Evolutionary conservation across 2,888 invertebrate species (phyloP), one percentile per base, ranked within the genome.

Genomic region (Hetaerina titia): DNA sequence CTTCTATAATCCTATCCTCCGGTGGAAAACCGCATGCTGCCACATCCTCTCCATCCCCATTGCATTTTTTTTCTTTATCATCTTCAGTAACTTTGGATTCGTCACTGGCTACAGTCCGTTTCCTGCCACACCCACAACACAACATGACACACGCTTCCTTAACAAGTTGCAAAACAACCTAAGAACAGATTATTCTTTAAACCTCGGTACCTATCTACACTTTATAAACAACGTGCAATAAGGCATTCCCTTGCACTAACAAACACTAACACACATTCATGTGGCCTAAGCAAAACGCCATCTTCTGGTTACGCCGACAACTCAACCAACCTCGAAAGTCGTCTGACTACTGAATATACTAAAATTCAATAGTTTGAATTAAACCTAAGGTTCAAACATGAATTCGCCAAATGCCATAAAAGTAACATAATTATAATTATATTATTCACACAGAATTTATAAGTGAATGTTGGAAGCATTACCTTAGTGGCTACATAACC

Each of bases 61-160:
- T 74, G 56, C 92, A 92, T 64, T 69, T 64, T 92, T 92, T 92
- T n/a, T 60, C 92, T 31, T 31, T 81, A n/a, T 89, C 58, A 92
- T 69, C 92, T 69, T 45, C 22, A 22, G 64, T 25, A 56, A 69
- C 64, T 64, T 56, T 92, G 69, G 64, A 69, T 56, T 92, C 92
- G 56, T 92, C 92, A 92, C 56, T 92, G n/a, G 92, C 69, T 56
- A 92, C 92, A 25, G 92, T 92, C 92, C 92, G 92, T 56, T 92
- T 92, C 92, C 92, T 92, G 92, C 92, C 92, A 92, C 92, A 92
- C 92, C 92, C 92, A 69, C 92, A 92, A 92, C 92, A 92, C 92
- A 92, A 92, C 92, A 92, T 92, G 69, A 64, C 92, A 92, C 92
- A 90, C 19, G 74, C n/a, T 92, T 56, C 45, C 56, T 11, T 45